Conservation (phyloP, 2,888 invertebrate species). For the Elmis aenea region DNA sequence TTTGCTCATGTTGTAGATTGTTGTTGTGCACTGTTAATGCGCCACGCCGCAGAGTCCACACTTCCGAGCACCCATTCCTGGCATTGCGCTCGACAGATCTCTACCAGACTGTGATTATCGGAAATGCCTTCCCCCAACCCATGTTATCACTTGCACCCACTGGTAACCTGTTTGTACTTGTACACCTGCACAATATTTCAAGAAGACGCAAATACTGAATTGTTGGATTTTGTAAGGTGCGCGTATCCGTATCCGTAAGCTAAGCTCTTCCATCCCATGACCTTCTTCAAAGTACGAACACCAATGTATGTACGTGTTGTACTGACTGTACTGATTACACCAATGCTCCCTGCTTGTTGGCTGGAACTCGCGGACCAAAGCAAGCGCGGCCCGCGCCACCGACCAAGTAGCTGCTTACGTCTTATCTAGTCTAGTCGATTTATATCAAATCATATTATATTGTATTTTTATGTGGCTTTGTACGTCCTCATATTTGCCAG, state of each 20-base stretch:
- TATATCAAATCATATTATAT: constrained; percentile 42
- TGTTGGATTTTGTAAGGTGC: constrained; percentile 24
- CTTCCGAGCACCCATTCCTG: constrained; percentile 35
- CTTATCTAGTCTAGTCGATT: constrained; percentile 46
- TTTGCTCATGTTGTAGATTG: constrained; percentile 46
- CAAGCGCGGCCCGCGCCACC: constrained; percentile 41
- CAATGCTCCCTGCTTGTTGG: constrained; percentile 46
- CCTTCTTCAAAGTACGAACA: constrained; percentile 36
- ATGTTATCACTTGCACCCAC: constrained; percentile 27
- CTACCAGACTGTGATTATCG: constrained; percentile 51
- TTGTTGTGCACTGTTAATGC: constrained; percentile 46
- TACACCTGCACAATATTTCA: constrained; percentile 1
- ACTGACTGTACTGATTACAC: constrained; percentile 44
- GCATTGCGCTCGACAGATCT: constrained; percentile 41
- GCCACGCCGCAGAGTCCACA: constrained; percentile 44
- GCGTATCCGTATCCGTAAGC: constrained; percentile 24
- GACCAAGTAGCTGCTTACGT: constrained; percentile 43
- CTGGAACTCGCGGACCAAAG: constrained; percentile 47
- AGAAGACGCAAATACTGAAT: constrained; percentile 6
- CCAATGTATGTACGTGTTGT: constrained; percentile 41
- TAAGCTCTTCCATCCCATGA: constrained; percentile 26
- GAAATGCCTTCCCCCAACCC: constrained; percentile 48
- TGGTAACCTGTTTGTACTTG: constrained; percentile 13
- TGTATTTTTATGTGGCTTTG: constrained; percentile 47
- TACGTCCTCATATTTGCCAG: constrained; percentile 38